phyloP scores from a whole-genome alignment of 2,797 vertebrate genomes.

The Acanthiza pusilla region DNA sequence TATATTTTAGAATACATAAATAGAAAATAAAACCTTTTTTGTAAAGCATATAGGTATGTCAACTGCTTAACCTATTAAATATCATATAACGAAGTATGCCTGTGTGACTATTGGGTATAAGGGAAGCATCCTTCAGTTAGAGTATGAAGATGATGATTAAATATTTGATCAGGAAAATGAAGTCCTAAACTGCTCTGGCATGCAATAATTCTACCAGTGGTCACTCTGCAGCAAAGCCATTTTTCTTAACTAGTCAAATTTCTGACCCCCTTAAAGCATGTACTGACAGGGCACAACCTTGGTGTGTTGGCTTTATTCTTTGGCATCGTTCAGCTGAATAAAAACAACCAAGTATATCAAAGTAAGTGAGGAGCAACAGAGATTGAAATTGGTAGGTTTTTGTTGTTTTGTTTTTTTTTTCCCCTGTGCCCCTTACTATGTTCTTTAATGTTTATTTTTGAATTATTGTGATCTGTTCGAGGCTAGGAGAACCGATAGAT shows the following conservation, averaged over 20 bases:
- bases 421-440: neutral
- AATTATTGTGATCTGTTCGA: neutral
- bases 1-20: neutral
- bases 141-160: neutral
- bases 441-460: neutral
- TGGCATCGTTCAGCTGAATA: neutral
- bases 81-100: neutral
- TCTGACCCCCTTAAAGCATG: neutral
- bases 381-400: neutral
- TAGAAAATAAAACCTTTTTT: neutral
- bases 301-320: neutral
- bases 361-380: neutral
- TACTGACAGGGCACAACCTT: neutral
- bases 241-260: neutral
- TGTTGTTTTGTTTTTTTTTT: neutral
- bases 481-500: neutral
- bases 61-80: neutral
- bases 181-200: neutral
- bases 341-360: neutral
- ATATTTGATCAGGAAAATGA: neutral
- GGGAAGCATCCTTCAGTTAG: neutral
- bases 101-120: neutral
- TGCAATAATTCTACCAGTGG: neutral
- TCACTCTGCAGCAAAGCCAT: neutral
- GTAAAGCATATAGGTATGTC: neutral